Percentiles rank a stretch among this genome's conserved stretches.
Evolutionary conservation across 2,888 invertebrate genomes (phyloP).

Genomic region (Barypeithes pellucidus): DNA sequence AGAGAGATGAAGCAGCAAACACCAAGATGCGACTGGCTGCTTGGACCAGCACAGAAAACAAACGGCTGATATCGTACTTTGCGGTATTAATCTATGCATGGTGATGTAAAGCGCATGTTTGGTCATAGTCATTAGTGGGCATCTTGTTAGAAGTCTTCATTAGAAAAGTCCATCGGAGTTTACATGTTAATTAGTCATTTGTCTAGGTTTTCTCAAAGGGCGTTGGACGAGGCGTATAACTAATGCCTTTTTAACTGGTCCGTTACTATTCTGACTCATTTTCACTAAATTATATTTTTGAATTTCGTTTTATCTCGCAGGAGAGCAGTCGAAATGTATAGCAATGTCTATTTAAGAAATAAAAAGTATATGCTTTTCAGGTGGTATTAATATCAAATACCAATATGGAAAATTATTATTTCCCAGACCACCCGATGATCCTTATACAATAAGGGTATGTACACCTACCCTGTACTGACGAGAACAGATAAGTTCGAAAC

Average conservation of each 20-base stretch:
- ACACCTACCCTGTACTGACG: no score
- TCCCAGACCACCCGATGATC: no score
- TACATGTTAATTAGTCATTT: slow-evolving; percentile 46
- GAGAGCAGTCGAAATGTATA: no score
- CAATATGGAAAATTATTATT: no score
- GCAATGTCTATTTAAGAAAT: no score
- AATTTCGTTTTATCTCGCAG: neutral
- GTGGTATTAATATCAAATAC: no score
- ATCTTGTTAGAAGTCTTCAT: slow-evolving; percentile 36
- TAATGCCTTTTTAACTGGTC: slow-evolving; percentile 20
- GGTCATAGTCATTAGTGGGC: slow-evolving; percentile 47
- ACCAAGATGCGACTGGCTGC: slow-evolving; percentile 32
- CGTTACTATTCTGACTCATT: slow-evolving; percentile 28
- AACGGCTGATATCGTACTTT: slow-evolving; percentile 46
- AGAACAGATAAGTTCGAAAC: no score
- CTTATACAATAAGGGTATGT: no score
- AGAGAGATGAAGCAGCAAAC: slow-evolving; percentile 21
- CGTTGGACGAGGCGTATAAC: slow-evolving; percentile 26
- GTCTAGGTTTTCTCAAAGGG: slow-evolving; percentile 21
- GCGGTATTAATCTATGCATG: slow-evolving; percentile 39
- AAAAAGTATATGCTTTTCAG: no score
- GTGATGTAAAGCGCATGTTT: slow-evolving; percentile 49
- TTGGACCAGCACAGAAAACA: slow-evolving; percentile 41
- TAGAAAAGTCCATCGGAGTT: slow-evolving; percentile 31
- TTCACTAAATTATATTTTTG: neutral